Base-by-base conservation (phyloP, 2,888 invertebrate species). In the Eudasyphora cyanicolor region DNA sequence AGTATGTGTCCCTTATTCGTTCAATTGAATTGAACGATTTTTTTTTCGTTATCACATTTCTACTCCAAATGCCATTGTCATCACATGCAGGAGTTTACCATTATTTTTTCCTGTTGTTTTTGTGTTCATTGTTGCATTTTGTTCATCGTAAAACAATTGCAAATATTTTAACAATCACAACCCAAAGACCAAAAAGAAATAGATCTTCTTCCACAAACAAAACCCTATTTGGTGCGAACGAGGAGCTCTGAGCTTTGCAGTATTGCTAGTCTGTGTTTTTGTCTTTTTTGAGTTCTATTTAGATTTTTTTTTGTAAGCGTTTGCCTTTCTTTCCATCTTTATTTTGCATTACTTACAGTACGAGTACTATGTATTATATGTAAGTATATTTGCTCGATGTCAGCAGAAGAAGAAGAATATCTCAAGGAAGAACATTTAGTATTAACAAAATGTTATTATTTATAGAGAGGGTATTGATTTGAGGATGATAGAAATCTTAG, bases 121-220 rank as follows among this genome's bases (percentile, higher is more conserved):
- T 54, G 17, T 62, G 17, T 8, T 21, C 60, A 10, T 8, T 17
- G 19, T 54, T 57, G 14, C 45, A 2, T 27, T 64, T 64, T 38
- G 35, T 71, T 71, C 5, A 12, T 51, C 51, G 32, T 27, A 51
- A 80, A 76, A 76, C 75, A 78, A 81, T 84, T 81, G 78, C 78
- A 84, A 84, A 81, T 84, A 84, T 84, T 84, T 84, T 81, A 84
- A 78, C 84, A 81, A 81, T 78, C 81, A 67, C 49, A 78, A 49
- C 21, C 27, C 35, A 64, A 76, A 81, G 75, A 67, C 27, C 78
- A 81, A 81, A 42, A 76, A 81, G 84, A 84, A 84, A 84, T 81
- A 84, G 75, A 84, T 84, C 81, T 80, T 78, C 71, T 81, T 78
- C 73, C 64, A 57, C 8, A 38, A 14, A 57, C 27, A 57, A 54